phyloP scores from a whole-genome alignment of 2,888 invertebrate genomes.

The Litoditis marina region DNA sequence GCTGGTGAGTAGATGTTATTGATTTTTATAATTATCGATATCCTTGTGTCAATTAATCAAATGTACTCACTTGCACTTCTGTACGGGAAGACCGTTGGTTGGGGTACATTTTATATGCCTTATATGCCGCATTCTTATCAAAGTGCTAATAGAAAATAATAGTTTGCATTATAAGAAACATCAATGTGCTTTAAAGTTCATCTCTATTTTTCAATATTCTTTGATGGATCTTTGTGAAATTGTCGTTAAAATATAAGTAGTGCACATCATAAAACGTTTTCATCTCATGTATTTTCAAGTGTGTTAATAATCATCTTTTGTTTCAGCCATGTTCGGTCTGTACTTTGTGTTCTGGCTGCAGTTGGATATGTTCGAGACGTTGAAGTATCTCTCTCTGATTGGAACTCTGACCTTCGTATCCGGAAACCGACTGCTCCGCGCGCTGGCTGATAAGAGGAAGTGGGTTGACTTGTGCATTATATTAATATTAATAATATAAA shows the following conservation, averaged over 20 bases:
- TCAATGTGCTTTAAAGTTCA: no score
- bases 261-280: background rate
- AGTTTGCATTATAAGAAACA: no score
- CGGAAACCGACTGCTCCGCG: conserved; percentile 79
- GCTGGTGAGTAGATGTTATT: conserved; percentile 68
- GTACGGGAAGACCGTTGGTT: no score
- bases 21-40: no score
- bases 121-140: no score
- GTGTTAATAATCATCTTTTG: conserved; percentile 14
- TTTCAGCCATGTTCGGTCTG: conserved; percentile 77
- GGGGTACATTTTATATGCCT: no score
- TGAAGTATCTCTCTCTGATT: conserved; percentile 81
- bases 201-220: no score
- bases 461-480: background rate
- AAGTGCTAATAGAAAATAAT: no score
- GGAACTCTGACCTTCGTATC: conserved; percentile 85
- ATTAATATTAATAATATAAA: no score
- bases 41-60: no score
- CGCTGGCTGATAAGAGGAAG: conserved; percentile 40
- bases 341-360: conserved; percentile 88
- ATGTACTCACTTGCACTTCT: no score
- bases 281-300: conserved; percentile 14
- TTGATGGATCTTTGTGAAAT: no score
- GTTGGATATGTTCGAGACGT: conserved; percentile 91
- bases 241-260: background rate